Evolutionary conservation across 2,888 invertebrate species (phyloP).

Genomic region (Oasisia sp.): DNA sequence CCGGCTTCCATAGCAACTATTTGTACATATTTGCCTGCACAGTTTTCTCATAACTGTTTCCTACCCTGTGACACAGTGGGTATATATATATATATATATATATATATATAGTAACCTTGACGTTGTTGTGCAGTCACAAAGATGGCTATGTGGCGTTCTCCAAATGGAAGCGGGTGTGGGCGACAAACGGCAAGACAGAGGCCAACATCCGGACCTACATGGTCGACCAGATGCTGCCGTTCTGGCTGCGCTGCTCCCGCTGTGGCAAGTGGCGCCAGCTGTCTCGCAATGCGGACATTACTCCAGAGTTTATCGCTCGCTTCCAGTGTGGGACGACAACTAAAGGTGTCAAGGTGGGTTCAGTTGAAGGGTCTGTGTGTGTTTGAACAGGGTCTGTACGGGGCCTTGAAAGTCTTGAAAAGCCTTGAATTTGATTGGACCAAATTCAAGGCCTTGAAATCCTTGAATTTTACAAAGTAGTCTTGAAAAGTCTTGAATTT

Average conservation of each 20-base stretch:
- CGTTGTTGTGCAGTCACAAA: slow-evolving; percentile 46
- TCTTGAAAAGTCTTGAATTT: too few species aligned
- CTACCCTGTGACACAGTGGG: background rate
- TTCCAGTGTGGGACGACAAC: slow-evolving; percentile 53
- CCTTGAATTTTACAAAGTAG: too few species aligned
- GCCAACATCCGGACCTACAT: slow-evolving; percentile 58
- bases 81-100: too few species aligned
- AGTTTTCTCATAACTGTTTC: background rate
- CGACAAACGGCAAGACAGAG: slow-evolving; percentile 56
- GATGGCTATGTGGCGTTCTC: slow-evolving; percentile 51
- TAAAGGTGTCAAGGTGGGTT: slow-evolving; percentile 39
- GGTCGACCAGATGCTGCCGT: slow-evolving; percentile 60
- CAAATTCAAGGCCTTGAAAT: too few species aligned
- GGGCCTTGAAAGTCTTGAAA: too few species aligned
- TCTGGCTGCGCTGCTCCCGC: slow-evolving; percentile 64
- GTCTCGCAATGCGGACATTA: slow-evolving; percentile 49
- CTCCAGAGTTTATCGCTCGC: slow-evolving; percentile 47
- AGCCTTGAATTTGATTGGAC: too few species aligned
- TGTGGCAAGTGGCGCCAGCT: slow-evolving; percentile 66
- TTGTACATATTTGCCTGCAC: slow-evolving; percentile 13
- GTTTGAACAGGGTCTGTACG: too few species aligned
- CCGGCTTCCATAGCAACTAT: slow-evolving; percentile 28
- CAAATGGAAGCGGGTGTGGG: slow-evolving; percentile 62
- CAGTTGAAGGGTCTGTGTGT: background rate
- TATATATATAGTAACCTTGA: too few species aligned